Evolutionary conservation across 2,113 vertebrate genomes (phyloP), one percentile per base, ranked within the genome.

Genomic region (Eleginops maclovinus): DNA sequence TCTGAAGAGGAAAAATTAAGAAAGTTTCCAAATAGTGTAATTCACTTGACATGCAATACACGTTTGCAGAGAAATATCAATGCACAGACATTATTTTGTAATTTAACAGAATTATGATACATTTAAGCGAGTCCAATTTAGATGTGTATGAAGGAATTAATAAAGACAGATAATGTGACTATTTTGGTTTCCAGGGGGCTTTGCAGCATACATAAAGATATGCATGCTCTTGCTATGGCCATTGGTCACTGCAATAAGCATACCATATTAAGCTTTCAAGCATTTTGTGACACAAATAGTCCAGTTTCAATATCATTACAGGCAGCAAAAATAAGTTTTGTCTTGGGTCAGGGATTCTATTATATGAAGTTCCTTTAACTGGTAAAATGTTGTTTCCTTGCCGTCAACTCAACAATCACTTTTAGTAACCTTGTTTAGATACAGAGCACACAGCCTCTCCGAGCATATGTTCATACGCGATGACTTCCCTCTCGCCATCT

Each of bases 381-480:
- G 12, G 31, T 51, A 44, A 74, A 40, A 64, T 74, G 26, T 66
- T 36, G 66, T 40, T 72, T 28, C 49, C 17, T 55, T 72, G 41
- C 59, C 44, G 54, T 24, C 5, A 56, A 12, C 17, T 24, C 24
- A 54, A 47, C 49, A 55, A 9, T 76, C 21, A 69, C 60, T 71
- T 80, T 73, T 31, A 68, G 58, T 26, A 56, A 61, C 21, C 36
- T 55, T 85, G 62, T 86, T 81, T 81, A 40, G 51, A 81, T 15
- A 77, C 72, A 77, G 47, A 81, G 72, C 72, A 53, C 54, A 76
- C 49, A 81, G 65, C 50, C 10, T 62, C 44, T 66, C n/a, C 28
- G 36, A 90, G 67, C 88, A 88, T 85, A 82, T 88, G 87, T 61
- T 89, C 81, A 72, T 76, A 43, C 66, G 76, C 10, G 15, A 31